A percentile compares a stretch with the other conserved stretches of the same genome.
Evolutionary conservation across 2,797 vertebrate genomes (phyloP).

Genomic region (Rhinichthys osculus): DNA sequence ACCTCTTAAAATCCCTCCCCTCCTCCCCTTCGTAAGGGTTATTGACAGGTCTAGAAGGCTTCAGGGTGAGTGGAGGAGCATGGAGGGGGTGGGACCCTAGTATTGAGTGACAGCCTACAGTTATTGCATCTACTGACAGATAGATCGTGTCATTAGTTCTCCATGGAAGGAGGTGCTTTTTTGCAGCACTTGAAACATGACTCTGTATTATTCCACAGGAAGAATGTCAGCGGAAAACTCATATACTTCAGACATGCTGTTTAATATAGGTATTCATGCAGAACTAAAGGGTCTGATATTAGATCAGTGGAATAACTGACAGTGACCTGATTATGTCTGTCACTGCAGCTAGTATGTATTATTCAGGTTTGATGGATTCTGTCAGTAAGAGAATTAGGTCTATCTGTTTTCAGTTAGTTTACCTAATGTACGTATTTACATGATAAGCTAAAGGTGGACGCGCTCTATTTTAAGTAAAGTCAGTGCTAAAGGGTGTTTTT

Average conservation of each 20-base stretch:
- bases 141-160: constrained; percentile 61
- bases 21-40: constrained; percentile 49
- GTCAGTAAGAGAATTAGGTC: not conserved
- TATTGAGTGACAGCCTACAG: constrained; percentile 65
- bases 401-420: not conserved
- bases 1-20: constrained; percentile 47
- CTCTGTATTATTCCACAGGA: constrained; percentile 7
- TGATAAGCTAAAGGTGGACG: not conserved
- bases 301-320: constrained; percentile 27
- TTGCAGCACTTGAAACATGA: not conserved
- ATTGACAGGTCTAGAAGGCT: constrained; percentile 69
- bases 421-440: not conserved
- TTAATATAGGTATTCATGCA: constrained; percentile 28
- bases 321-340: constrained; percentile 33
- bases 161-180: constrained; percentile 54
- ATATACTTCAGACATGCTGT: not conserved
- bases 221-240: constrained; percentile 23
- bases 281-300: constrained; percentile 9
- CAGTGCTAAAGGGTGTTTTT: not conserved
- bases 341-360: not conserved
- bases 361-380: not conserved
- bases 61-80: constrained; percentile 60
- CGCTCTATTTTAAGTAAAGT: not conserved
- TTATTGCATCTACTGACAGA: constrained; percentile 67
- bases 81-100: constrained; percentile 52